A percentile compares a stretch with the other conserved stretches of the same genome.
Conservation (phyloP, 2,113 vertebrate species). For the Macquaria australasica region DNA sequence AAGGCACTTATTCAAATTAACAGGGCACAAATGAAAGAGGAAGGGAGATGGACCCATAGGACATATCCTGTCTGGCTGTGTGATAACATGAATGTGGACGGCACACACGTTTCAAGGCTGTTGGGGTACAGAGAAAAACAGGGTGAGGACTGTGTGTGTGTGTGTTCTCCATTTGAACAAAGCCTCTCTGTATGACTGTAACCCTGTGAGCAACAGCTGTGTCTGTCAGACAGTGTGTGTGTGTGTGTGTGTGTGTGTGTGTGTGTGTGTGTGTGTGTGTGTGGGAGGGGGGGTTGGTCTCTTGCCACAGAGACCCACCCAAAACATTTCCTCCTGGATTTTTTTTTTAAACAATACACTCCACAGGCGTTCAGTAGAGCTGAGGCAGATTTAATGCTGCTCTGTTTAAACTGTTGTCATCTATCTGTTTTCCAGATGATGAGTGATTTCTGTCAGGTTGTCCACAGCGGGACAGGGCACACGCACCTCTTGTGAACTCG, state of each 20-base stretch:
- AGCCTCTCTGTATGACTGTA: slow-evolving; percentile 76
- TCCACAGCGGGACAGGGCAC: slow-evolving; percentile 1
- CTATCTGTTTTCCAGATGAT: not conserved
- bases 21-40: slow-evolving; percentile 50
- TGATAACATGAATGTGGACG: slow-evolving; percentile 51
- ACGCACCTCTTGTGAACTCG: slow-evolving; percentile 45
- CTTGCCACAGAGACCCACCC: slow-evolving; percentile 44
- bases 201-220: slow-evolving; percentile 84
- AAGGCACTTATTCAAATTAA: slow-evolving; percentile 79
- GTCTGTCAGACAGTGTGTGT: slow-evolving; percentile 64
- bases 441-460: slow-evolving; percentile 43
- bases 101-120: slow-evolving; percentile 56
- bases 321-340: slow-evolving; percentile 45
- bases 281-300: slow-evolving; percentile 20
- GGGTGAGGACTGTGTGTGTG: slow-evolving; percentile 37
- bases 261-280: slow-evolving; percentile 23
- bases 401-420: slow-evolving; percentile 6
- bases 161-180: slow-evolving; percentile 70
- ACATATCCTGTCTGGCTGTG: slow-evolving; percentile 56
- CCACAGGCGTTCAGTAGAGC: not conserved
- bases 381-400: not conserved
- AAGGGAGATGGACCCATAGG: slow-evolving; percentile 40
- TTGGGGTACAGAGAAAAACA: slow-evolving; percentile 42
- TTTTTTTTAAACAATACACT: slow-evolving; percentile 16
- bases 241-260: not conserved